Conservation (phyloP, 1,140 invertebrate genomes). For the Eumeta japonica region DNA sequence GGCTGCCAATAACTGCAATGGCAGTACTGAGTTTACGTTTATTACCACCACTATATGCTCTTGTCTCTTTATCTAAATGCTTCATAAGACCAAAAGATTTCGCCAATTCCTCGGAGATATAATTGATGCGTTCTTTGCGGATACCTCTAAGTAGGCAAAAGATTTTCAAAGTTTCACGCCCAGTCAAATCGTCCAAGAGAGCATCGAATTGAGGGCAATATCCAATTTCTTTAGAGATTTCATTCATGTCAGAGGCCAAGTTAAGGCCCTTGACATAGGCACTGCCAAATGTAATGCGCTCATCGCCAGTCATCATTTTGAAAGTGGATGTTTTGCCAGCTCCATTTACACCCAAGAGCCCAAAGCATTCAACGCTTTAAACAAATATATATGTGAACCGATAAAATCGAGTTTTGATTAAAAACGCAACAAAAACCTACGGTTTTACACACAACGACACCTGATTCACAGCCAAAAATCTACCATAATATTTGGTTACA, state of each 20-base stretch:
- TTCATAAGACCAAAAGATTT: no score
- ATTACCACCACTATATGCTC: slow-evolving; percentile 91
- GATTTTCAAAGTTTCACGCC: slow-evolving; percentile 69
- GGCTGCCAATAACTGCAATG: slow-evolving; percentile 78
- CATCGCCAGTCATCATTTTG: slow-evolving; percentile 79
- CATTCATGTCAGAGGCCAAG: background rate
- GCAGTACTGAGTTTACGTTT: slow-evolving; percentile 93
- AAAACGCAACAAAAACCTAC: no score
- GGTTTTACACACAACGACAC: no score
- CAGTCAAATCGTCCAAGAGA: slow-evolving; percentile 71
- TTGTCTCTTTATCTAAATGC: no score
- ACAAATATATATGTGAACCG: no score
- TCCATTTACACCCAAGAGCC: slow-evolving; percentile 79
- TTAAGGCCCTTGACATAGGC: slow-evolving; percentile 54
- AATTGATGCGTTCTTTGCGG: slow-evolving; percentile 60
- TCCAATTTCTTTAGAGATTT: slow-evolving; percentile 43
- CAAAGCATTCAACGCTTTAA: slow-evolving; percentile 89
- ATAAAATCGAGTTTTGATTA: no score
- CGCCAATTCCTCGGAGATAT: no score
- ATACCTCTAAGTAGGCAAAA: slow-evolving; percentile 72
- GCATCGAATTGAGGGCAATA: slow-evolving; percentile 79
- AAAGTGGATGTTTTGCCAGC: slow-evolving; percentile 78
- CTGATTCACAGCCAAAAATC: no score
- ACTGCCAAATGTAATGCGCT: no score
- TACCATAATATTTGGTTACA: no score